phyloP scores from a whole-genome alignment of 1,140 invertebrate genomes.

The Cydia splendana region DNA sequence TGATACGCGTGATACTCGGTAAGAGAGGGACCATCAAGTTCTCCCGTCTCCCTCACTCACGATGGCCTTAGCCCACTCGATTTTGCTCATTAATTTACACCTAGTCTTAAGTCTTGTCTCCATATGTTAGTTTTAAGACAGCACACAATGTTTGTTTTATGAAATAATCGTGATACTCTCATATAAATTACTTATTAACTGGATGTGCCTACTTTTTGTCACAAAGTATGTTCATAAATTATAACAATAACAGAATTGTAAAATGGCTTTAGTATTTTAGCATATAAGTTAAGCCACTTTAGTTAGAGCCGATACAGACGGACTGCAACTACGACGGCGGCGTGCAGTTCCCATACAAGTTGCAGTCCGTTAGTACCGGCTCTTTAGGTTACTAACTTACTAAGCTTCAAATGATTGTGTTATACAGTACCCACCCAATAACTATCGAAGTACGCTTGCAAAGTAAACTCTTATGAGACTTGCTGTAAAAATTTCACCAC shows the following conservation, averaged over 20 bases:
- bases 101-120: slow-evolving; percentile 3
- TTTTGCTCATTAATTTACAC: slow-evolving; percentile 19
- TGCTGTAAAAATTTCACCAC: too few relatives aligned
- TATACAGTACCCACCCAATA: neutral
- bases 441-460: too few relatives aligned
- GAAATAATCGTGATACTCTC: neutral
- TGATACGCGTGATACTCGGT: neutral
- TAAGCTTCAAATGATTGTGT: neutral
- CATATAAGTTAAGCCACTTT: neutral
- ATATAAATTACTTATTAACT: neutral
- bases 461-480: too few relatives aligned
- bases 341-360: too few relatives aligned
- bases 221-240: neutral
- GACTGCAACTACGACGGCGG: too few relatives aligned
- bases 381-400: neutral
- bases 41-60: slow-evolving; percentile 4
- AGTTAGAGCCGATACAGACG: too few relatives aligned
- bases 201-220: neutral
- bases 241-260: neutral
- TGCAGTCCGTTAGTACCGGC: too few relatives aligned
- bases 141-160: neutral
- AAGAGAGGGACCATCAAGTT: neutral
- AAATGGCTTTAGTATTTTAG: neutral
- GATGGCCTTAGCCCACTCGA: slow-evolving; percentile 5
- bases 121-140: slow-evolving; percentile 7